Percentiles rank a stretch among this genome's conserved stretches.
Evolutionary conservation across 2,113 vertebrate species (phyloP).

Genomic region (Sphyrna mokarran): DNA sequence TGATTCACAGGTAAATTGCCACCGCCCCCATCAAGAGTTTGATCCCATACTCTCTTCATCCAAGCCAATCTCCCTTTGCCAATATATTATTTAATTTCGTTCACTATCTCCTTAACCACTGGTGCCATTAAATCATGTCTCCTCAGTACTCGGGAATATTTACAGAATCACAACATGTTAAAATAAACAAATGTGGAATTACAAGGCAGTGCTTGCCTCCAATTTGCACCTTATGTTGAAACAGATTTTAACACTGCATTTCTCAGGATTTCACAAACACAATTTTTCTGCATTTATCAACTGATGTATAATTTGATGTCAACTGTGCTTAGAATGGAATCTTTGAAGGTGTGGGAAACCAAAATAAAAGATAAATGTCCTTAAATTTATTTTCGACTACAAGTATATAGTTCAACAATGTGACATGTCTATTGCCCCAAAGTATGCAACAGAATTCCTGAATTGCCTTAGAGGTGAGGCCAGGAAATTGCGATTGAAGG

Average conservation of each 20-base stretch:
- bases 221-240: slow-evolving; percentile 27
- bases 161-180: neutral
- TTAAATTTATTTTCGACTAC: neutral
- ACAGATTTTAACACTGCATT: slow-evolving; percentile 15
- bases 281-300: neutral
- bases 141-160: neutral
- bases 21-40: neutral
- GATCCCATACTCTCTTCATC: neutral
- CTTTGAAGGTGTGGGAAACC: neutral
- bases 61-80: neutral
- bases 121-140: neutral
- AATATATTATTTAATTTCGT: neutral
- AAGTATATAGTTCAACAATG: neutral
- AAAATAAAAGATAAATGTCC: neutral
- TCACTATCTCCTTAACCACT: neutral
- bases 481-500: neutral
- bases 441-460: neutral
- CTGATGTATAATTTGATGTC: neutral
- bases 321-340: neutral
- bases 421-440: neutral
- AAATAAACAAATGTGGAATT: neutral
- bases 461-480: neutral
- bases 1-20: neutral
- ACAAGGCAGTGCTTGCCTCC: neutral
- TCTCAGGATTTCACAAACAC: neutral